Evolutionary conservation across 1,140 invertebrate species (phyloP), one percentile per base, ranked within the genome.

Genomic region (Triops longicaudatus): DNA sequence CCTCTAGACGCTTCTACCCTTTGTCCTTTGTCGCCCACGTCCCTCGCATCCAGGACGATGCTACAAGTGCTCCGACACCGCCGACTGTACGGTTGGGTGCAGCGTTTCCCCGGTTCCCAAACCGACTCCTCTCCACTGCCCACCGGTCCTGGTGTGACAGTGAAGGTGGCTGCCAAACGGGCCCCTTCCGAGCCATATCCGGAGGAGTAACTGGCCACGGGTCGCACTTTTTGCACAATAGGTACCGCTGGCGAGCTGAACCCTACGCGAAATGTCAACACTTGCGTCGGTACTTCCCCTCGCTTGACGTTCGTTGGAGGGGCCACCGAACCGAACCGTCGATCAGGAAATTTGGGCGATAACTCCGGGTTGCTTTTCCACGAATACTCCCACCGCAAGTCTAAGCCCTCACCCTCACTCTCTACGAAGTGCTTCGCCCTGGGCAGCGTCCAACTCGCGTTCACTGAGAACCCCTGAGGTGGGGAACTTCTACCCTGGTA

Each of bases 31-130:
- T 26, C 37, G n/a, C 41, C 63, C 26, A 28, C 74, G 7, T 75
- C 42, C 14, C 26, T 44, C 10, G 17, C 17, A 14, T 75, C 42
- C 22, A 75, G 77, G 10, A 89, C 85, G 50, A 91, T 91, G 80
- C 87, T 91, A 80, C 89, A 91, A 0, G 90, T 91, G 82, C 90
- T 91, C 73, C 86, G 88, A 78, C 89, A 91, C 5, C 84, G 81
- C 6, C 85, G 82, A 44, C 84, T 83, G 73, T 83, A 83, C 0
- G 84, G 83, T n/a, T 85, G 84, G 0, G 83, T 78, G 0, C 81
- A 74, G 43, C 82, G 27, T 26, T 43, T 17, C 73, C 74, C 22
- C 73, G 63, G 42, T 72, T 75, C 26, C 74, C 50, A 42, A 73
- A 73, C 28, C 74, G 77, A 37, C 37, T 78, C 26, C 63, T 77